These are phyloP conservation scores for Anguilla obscura DNA, from an alignment of 2,797 vertebrate genomes.

Conservation along the genomic window DNA sequence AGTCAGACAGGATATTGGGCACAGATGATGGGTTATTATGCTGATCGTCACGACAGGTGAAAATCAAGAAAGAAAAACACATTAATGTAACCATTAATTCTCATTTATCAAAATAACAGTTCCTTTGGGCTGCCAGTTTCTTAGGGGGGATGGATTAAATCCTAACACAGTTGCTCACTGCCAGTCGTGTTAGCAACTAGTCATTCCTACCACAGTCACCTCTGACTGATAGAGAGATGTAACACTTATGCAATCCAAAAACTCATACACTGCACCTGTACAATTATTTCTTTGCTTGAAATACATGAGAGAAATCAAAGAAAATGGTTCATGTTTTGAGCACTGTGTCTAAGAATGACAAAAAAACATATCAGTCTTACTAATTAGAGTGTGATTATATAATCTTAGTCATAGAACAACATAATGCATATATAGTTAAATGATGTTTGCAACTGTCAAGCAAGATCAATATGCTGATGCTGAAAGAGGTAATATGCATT, in stretches of 20 bases:
- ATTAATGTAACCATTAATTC: background rate
- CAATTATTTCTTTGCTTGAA: background rate
- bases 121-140: background rate
- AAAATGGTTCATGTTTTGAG: background rate
- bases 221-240: background rate
- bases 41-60: background rate
- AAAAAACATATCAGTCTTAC: background rate
- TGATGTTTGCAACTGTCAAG: background rate
- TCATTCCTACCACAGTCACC: background rate
- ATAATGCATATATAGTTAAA: background rate
- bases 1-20: background rate
- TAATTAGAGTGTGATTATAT: background rate
- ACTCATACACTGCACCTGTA: background rate
- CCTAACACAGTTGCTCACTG: background rate
- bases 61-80: constrained; percentile 9
- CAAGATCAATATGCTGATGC: background rate
- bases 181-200: background rate
- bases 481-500: background rate
- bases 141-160: background rate
- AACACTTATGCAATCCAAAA: background rate
- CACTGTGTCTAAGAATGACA: background rate
- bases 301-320: background rate
- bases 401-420: background rate
- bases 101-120: background rate
- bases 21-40: background rate